Evolutionary conservation across 30 jellyfish, hydroid and myxozoan genomes (phyloP), one percentile per base, ranked within the genome.

Genomic region (Aurelia sp.): DNA sequence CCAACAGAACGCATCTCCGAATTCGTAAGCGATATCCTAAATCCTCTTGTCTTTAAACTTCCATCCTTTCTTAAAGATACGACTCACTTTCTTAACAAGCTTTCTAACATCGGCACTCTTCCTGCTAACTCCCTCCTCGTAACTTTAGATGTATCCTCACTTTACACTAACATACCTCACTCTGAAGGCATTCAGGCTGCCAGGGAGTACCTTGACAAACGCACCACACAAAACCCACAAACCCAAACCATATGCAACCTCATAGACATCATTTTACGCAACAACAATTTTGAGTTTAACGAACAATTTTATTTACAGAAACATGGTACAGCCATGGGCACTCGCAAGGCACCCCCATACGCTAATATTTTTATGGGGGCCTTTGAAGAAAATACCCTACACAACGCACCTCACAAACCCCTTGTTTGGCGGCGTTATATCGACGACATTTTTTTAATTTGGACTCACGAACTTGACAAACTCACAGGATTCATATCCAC

Each of bases 1-100:
- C 76, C 87, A 0, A 76, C 87, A 11, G 87, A 76, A 41, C 87
- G 61, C 40, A 76, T 76, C 3, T 76, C 87, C 11, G 87, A 76
- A 76, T 76, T 51, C 79, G 76, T 76, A 64, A 61, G 76, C 6
- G 1, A 58, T 81, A 58, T 55, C 17, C 87, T 76, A 11, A 76
- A 61, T 62, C 76, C 87, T 10, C 76, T 76, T 1, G 79, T 40
- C 57, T 61, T 12, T 33, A 58, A 55, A 61, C 76, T 76, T 12
- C 87, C 79, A 11, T 76, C 87, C 12, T 53, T 11, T 33, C 63
- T 55, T 35, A 23, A 61, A 59, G 79, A 53, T 40, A 76, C 87
- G 1, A 55, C 75, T 22, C 79, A 73, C 48, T 73, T 73, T 5
- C 72, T 47, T 1, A 48, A 48, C 41, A 73, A 47, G 20, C 72